Conservation (phyloP, 2,113 vertebrate genomes). For the Aegithalos caudatus region DNA sequence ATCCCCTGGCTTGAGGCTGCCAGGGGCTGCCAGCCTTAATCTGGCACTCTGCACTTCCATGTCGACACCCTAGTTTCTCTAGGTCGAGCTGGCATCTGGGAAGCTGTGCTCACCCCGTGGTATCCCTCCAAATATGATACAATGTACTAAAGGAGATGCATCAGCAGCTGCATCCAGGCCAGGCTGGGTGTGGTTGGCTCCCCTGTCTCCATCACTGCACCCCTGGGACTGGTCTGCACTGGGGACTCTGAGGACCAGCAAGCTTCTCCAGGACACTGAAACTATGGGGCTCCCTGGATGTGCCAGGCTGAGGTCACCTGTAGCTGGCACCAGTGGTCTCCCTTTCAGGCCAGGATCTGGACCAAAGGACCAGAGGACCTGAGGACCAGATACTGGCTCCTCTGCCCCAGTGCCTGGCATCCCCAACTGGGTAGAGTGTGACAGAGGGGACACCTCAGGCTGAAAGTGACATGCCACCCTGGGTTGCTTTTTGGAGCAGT, state of each 20-base stretch:
- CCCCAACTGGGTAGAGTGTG: neutral
- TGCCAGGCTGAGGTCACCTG: neutral
- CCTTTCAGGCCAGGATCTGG: neutral
- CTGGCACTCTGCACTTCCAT: neutral
- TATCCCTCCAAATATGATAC: neutral
- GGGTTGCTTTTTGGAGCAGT: neutral
- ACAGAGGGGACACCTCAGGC: neutral
- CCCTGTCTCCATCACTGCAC: neutral
- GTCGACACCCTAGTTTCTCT: neutral
- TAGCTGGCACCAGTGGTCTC: accelerated
- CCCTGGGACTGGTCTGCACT: neutral
- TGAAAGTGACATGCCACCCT: neutral
- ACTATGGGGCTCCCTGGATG: neutral
- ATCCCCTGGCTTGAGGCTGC: neutral
- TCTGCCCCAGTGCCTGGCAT: neutral
- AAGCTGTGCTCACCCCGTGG: accelerated
- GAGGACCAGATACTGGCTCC: neutral
- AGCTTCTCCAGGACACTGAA: neutral
- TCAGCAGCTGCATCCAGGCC: neutral
- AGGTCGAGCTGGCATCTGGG: neutral
- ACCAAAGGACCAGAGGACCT: neutral
- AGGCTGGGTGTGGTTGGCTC: neutral
- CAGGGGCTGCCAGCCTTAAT: neutral
- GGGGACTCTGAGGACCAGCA: neutral
- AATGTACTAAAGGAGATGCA: neutral